Evolutionary conservation across 2,113 vertebrate species (phyloP), one percentile per base, ranked within the genome.

Genomic region (Percina caprodes): DNA sequence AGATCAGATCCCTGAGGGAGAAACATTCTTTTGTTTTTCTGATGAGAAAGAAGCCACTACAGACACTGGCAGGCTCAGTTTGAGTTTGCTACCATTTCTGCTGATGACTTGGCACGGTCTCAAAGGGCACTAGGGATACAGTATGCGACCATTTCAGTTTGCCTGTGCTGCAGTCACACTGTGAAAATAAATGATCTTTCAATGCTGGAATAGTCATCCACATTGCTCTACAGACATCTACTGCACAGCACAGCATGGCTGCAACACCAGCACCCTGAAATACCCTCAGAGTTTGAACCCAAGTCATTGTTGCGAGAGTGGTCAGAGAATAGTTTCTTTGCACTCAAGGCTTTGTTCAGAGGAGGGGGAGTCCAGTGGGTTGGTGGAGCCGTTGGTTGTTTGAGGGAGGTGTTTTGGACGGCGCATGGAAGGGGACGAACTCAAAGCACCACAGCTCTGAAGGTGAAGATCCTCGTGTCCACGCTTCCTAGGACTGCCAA

Each of bases 401-500:
- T 90, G 74, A 69, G 8, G 58, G 86, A 83, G 75, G 65, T 85
- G 80, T 86, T 92, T 92, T 69, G 94, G 78, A 80, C 88, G 93
- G 58, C 83, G 91, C 65, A 90, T 66, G 60, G 92, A 95, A 67
- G 95, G 93, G 5, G 93, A 93, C 0, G 94, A 97, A 86, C 97
- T 98, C 79, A 98, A 92, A 2, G 96, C 97, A 0, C 97, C 97
- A 1, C 97, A 98, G 92, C 97, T 98, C 91, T 90, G 96, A n/a
- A 98, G 96, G 82, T 98, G 97, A 69, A 98, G 94, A 9, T 98
- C 97, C 55, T 94, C 95, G 3, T 93, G 94, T 23, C 81, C 92
- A 1, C 89, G 92, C 80, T 96, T 96, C 77, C 95, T 93, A 61
- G 95, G 94, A 84, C 93, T 90, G 79, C 71, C 85, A 59, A 76